Evolutionary conservation across 2,113 vertebrate genomes (phyloP), one percentile per base, ranked within the genome.

Genomic region (Callopanchax toddi): DNA sequence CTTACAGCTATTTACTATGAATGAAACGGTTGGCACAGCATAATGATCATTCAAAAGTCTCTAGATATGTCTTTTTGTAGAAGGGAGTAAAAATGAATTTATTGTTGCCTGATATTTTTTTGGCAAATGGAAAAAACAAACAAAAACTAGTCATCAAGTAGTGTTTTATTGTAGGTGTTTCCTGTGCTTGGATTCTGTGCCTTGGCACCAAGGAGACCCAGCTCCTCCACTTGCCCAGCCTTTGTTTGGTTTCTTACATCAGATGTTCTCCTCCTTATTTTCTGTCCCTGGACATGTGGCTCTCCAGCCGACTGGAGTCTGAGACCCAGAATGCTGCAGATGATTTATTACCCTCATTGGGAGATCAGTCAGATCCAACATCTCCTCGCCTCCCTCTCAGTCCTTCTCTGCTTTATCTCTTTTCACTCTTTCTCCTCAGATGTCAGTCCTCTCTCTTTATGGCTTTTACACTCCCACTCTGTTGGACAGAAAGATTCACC

Each of bases 161-260:
- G 10, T 44, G n/a, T 20, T 44, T 44, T 44, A 44, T 44, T 44
- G 42, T 18, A 44, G 42, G n/a, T 53, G 29, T 20, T 34, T 53
- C 8, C 18, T 11, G 32, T 46, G 20, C 73, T 12, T 62, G 29
- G 58, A 20, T 40, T 60, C 20, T 25, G 22, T 66, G 66, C 50
- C 46, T 76, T 61, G 49, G 58, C 67, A 79, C 42, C 32, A 55
- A 25, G 69, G 67, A 76, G 64, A 71, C 69, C 62, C 53, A 69
- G 61, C 63, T 76, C 52, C 63, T 77, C 71, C 79, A 67, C 67
- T 73, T 74, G 74, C 78, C 74, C 83, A 1, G 70, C 59, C 82
- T 79, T 76, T 79, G 80, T 70, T 74, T 52, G 62, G 54, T 61
- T 73, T 79, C 80, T 76, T 90, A 87, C 88, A 91, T 90, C 87